Conservation (phyloP, 2,888 invertebrate species). For the Buathra laborator region DNA sequence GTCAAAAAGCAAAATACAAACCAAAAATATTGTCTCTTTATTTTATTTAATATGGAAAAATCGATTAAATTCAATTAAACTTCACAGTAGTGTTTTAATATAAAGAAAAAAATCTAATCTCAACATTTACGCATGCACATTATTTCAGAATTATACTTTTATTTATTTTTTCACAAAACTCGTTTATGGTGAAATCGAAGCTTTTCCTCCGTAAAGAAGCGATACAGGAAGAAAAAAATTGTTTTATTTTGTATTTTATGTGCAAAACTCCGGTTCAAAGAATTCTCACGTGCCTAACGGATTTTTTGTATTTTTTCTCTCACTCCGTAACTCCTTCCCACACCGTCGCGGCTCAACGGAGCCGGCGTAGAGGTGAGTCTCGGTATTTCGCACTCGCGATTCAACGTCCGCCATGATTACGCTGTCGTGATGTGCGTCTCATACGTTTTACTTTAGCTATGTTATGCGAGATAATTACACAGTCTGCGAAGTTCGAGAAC, state of each 20-base stretch:
- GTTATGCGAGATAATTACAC: conserved; percentile 76
- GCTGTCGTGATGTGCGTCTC: not conserved
- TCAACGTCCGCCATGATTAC: conserved; percentile 32
- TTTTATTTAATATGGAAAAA: too few relatives aligned
- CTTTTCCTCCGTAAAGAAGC: not conserved
- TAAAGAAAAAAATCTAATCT: not conserved
- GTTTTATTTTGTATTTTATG: not conserved
- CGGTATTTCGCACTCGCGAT: conserved; percentile 28
- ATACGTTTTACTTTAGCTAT: not conserved
- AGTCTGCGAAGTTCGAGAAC: conserved; percentile 81
- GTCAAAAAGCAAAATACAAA: too few relatives aligned
- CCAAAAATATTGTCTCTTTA: too few relatives aligned
- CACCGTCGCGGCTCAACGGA: not conserved
- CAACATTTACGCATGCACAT: too few relatives aligned
- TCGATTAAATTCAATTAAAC: too few relatives aligned
- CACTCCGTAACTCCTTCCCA: not conserved
- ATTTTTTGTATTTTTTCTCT: not conserved
- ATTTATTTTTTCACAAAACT: not conserved
- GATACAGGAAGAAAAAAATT: not conserved
- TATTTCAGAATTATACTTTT: too few relatives aligned
- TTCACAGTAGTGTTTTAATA: too few relatives aligned
- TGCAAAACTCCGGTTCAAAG: not conserved
- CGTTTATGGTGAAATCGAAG: not conserved
- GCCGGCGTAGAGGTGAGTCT: not conserved
- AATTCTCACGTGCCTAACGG: conserved; percentile 15